A percentile compares a stretch with the other conserved stretches of the same genome.
Evolutionary conservation across 1,140 invertebrate genomes (phyloP).

Genomic region (Aphelenchoides besseyi): DNA sequence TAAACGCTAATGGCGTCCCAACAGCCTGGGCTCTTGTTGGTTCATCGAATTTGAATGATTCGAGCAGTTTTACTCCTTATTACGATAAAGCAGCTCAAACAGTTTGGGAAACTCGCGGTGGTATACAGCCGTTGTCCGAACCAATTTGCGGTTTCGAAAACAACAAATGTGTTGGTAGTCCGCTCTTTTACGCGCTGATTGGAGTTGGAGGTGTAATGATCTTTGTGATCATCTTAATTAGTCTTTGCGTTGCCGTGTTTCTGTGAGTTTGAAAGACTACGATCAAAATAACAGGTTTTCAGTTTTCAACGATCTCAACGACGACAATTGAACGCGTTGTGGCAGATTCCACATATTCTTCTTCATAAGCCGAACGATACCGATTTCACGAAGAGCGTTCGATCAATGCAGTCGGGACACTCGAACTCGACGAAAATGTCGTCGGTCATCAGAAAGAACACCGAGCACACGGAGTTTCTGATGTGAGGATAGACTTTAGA

Average conservation of each 20-base stretch:
- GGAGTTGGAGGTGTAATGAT: background rate
- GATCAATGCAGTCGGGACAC: background rate
- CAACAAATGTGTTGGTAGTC: conserved; percentile 25
- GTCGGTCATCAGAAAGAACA: background rate
- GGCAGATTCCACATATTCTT: background rate
- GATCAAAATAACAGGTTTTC: background rate
- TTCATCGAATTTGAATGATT: background rate
- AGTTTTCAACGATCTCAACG: conserved; percentile 11
- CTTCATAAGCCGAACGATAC: conserved; percentile 1
- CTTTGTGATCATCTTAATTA: background rate
- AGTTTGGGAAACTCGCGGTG: conserved; percentile 35
- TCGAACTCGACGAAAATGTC: background rate
- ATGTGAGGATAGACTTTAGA: too few species aligned
- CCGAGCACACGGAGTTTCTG: background rate
- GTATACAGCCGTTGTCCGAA: conserved; percentile 24
- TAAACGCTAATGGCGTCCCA: background rate
- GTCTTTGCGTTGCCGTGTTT: background rate
- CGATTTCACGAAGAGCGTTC: conserved; percentile 5
- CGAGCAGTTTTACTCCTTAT: background rate
- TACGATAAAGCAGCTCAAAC: conserved; percentile 7
- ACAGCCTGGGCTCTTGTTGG: background rate
- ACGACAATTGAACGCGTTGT: conserved; percentile 8
- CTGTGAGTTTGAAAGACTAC: background rate
- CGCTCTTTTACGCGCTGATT: background rate
- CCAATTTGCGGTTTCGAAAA: conserved; percentile 29